Conservation (phyloP, 2,797 vertebrate genomes). For the Novumbra hubbsi region DNA sequence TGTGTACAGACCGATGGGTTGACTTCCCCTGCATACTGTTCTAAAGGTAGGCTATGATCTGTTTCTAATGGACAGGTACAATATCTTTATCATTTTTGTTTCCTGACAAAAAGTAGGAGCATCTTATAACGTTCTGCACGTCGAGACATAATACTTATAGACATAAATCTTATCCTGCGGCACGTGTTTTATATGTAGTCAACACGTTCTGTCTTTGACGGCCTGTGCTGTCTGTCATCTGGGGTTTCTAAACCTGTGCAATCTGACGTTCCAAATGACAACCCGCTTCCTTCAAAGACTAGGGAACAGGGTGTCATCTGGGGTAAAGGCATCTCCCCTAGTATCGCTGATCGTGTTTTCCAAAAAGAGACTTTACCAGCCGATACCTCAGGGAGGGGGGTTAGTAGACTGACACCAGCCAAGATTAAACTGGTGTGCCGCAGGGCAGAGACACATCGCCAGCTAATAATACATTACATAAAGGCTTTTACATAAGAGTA, state of each 20-base stretch:
- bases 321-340: not conserved
- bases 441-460: constrained; percentile 29
- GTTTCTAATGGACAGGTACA: no score
- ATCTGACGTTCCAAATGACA: not conserved
- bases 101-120: no score
- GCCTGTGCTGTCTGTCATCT: not conserved
- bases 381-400: constrained; percentile 46
- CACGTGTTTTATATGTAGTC: no score
- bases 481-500: constrained; percentile 35
- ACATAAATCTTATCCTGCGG: no score
- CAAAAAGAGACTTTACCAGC: constrained; percentile 37
- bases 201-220: no score
- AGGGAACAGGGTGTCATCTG: not conserved
- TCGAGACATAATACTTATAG: no score
- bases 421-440: constrained; percentile 43
- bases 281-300: not conserved
- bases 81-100: no score
- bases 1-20: not conserved
- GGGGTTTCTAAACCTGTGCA: not conserved
- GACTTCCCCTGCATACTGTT: not conserved
- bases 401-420: constrained; percentile 46
- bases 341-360: constrained; percentile 42
- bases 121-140: no score
- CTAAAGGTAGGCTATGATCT: no score
- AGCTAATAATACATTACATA: constrained; percentile 51